Percentiles rank a stretch among this genome's conserved stretches.
Conservation (phyloP, 2,797 vertebrate species). For the Atherinosoma microstoma region DNA sequence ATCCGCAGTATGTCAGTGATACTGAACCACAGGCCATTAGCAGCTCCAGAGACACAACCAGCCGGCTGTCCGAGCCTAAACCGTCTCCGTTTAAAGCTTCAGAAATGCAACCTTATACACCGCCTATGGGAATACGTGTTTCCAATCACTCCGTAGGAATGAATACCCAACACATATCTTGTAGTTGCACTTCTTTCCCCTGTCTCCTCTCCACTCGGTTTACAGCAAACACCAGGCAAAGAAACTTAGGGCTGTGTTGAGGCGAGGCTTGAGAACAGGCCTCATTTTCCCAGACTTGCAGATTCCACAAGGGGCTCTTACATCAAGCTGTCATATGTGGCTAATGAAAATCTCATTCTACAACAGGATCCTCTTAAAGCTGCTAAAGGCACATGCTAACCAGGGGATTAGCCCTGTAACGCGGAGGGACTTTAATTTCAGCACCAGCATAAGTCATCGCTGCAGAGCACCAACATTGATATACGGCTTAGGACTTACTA, state of each 20-base stretch:
- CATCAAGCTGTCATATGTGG: conserved; percentile 73
- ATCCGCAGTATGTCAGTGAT: conserved; percentile 72
- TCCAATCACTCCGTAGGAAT: conserved; percentile 66
- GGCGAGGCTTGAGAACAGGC: conserved; percentile 42
- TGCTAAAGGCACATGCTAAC: conserved; percentile 75
- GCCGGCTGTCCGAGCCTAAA: conserved; percentile 46
- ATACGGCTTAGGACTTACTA: conserved; percentile 59
- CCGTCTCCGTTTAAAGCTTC: conserved; percentile 65
- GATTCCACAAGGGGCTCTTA: conserved; percentile 70
- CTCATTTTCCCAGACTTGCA: conserved; percentile 59
- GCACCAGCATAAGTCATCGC: conserved; percentile 68
- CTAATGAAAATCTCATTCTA: conserved; percentile 78
- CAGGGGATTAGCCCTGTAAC: conserved; percentile 71
- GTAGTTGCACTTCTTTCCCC: conserved; percentile 15
- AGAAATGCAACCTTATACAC: conserved; percentile 65
- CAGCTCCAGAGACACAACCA: conserved; percentile 48
- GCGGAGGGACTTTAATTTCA: conserved; percentile 76
- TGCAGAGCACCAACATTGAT: conserved; percentile 64
- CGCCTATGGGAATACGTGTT: conserved; percentile 65
- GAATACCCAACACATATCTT: conserved; percentile 68
- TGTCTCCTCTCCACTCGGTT: conserved; percentile 61
- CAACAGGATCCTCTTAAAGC: conserved; percentile 71
- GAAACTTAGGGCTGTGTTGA: conserved; percentile 29
- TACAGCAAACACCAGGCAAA: conserved; percentile 67
- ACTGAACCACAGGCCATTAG: conserved; percentile 66